Base-by-base conservation (phyloP, 1,140 invertebrate species). In the Ylistrum balloti region DNA sequence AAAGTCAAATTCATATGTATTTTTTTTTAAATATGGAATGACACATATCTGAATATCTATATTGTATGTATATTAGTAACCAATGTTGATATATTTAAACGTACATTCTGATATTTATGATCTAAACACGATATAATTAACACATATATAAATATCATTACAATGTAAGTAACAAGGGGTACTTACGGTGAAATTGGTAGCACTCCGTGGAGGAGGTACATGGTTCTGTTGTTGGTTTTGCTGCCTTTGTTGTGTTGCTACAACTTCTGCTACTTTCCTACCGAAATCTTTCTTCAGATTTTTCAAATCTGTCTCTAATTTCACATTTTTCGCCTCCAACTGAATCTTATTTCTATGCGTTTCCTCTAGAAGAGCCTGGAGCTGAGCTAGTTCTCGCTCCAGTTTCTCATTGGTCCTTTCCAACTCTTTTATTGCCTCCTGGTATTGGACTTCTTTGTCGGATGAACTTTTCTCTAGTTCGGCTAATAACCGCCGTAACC, bases 301-400 rank as follows among this genome's bases (percentile, higher is more conserved):
- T 92, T 95, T 94, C 35, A 95, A 88, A 38, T 96, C 95, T 33
- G 34, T 90, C 91, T 96, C 95, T 89, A 96, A 91, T 90, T 94
- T 94, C 90, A 94, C 93, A 90, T 92, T 94, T 74, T 92, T 93
- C 32, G 91, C 56, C 48, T 93, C 85, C 85, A 94, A 89, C n/a
- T 92, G 88, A 88, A 95, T 94, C 88, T 94, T 92, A 5, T 89
- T 90, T 89, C 92, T 90, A 33, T 94, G 93, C 33, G 93, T 95
- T 88, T 95, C 94, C 86, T 95, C 95, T 86, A 95, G 89, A 33
- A 94, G 86, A 74, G 90, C 91, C 86, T 95, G 95, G 88, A 95
- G 86, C 88, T 94, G 94, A 17, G 87, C 86, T 33, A 95, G 88
- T 86, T 95, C 95, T 33, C 92, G 88, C 90, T 93, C 93, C 86